phyloP scores from a whole-genome alignment of 2,888 invertebrate species.

The Alsophila aescularia region DNA sequence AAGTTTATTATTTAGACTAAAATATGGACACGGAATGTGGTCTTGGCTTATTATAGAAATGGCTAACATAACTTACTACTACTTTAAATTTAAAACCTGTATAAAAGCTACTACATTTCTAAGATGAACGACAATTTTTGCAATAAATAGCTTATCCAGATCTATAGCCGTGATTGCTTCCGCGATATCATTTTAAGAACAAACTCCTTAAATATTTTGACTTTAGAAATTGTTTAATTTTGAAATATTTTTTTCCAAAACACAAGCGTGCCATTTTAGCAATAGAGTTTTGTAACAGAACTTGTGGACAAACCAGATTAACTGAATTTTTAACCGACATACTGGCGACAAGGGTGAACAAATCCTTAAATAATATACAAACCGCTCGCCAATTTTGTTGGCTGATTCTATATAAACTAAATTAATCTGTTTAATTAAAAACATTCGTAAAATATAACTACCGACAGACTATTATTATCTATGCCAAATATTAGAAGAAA shows the following conservation, averaged over 20 bases:
- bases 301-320: neutral
- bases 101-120: too few species aligned
- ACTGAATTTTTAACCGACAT: too few species aligned
- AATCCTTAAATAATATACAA: too few species aligned
- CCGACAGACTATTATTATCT: slow-evolving; percentile 15
- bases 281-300: neutral
- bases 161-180: neutral
- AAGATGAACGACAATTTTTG: too few species aligned
- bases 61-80: too few species aligned
- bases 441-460: neutral
- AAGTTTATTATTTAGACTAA: neutral
- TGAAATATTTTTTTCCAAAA: slow-evolving; percentile 22
- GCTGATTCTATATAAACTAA: too few species aligned
- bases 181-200: slow-evolving; percentile 16
- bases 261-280: slow-evolving; percentile 39
- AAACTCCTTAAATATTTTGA: slow-evolving; percentile 22
- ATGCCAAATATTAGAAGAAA: slow-evolving; percentile 43
- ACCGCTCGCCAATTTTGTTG: too few species aligned
- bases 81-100: too few species aligned
- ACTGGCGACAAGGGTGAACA: too few species aligned
- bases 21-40: neutral
- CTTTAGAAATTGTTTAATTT: neutral
- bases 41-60: neutral
- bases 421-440: too few species aligned
- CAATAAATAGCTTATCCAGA: too few species aligned